These are phyloP conservation scores for Alca torda DNA, from an alignment of 2,797 vertebrate species.

Conservation along the genomic window DNA sequence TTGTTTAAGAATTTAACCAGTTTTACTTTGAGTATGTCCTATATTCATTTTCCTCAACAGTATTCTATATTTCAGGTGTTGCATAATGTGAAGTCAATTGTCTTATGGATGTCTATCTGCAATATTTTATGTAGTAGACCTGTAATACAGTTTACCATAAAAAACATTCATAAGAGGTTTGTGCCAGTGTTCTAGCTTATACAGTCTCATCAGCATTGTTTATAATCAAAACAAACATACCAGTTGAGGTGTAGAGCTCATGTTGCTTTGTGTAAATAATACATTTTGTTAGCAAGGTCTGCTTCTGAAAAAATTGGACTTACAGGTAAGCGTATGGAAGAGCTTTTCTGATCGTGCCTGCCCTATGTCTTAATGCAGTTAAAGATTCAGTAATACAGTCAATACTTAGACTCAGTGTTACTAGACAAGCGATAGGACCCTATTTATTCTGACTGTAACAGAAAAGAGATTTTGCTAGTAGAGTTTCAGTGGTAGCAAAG, in stretches of 20 bases:
- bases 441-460: not conserved
- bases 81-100: not conserved
- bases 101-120: not conserved
- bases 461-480: not conserved
- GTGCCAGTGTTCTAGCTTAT: not conserved
- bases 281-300: not conserved
- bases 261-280: constrained; percentile 2
- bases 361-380: not conserved
- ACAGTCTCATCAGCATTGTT: not conserved
- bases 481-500: not conserved
- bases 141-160: not conserved
- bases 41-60: not conserved
- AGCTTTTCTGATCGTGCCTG: not conserved
- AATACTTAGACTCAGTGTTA: not conserved
- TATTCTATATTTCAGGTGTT: not conserved
- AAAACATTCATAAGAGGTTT: not conserved
- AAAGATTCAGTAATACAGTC: not conserved
- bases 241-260: not conserved
- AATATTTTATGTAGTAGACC: not conserved
- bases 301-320: not conserved
- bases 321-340: not conserved
- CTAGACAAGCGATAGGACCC: not conserved
- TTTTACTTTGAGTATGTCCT: not conserved
- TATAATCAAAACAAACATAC: not conserved
- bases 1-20: not conserved